Conservation (phyloP, 2,888 invertebrate genomes). For the Tineola bisselliella region DNA sequence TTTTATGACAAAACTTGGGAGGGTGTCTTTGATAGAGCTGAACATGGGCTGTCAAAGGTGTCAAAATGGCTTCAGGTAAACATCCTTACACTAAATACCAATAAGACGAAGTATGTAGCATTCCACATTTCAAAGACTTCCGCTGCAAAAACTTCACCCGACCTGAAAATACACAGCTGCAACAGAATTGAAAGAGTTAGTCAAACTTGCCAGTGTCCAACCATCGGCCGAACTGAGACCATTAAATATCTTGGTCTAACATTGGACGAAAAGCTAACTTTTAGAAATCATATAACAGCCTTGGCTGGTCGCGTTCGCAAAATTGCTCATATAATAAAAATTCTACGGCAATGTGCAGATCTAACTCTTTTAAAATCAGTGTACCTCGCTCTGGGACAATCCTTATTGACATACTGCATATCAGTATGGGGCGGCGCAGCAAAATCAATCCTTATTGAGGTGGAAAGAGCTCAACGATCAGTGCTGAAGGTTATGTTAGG, state of each 20-base stretch:
- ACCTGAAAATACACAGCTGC: background rate
- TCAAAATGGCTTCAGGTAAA: background rate
- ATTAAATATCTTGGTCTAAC: conserved; percentile 14
- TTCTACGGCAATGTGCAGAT: conserved; percentile 16
- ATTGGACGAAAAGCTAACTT: conserved; percentile 15
- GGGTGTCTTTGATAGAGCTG: background rate
- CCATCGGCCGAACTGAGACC: background rate
- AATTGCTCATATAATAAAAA: conserved; percentile 17
- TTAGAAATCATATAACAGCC: conserved; percentile 14
- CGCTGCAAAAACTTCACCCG: background rate
- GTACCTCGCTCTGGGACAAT: conserved; percentile 18
- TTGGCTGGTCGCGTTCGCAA: conserved; percentile 17
- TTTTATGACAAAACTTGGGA: conserved; percentile 14
- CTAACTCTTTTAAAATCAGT: conserved; percentile 16
- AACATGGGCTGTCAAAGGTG: background rate
- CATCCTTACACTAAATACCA: conserved; percentile 1
- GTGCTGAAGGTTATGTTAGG: conserved; percentile 13
- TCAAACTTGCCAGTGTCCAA: background rate
- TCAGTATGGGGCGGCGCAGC: conserved; percentile 18
- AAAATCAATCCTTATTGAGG: conserved; percentile 12
- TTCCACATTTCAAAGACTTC: conserved; percentile 4
- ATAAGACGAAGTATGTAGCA: conserved; percentile 6
- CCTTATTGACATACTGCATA: conserved; percentile 19
- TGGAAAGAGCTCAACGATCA: conserved; percentile 16
- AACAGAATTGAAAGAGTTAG: background rate